Evolutionary conservation across 2,888 invertebrate genomes (phyloP), one percentile per base, ranked within the genome.

Genomic region (Resseliella maxima): DNA sequence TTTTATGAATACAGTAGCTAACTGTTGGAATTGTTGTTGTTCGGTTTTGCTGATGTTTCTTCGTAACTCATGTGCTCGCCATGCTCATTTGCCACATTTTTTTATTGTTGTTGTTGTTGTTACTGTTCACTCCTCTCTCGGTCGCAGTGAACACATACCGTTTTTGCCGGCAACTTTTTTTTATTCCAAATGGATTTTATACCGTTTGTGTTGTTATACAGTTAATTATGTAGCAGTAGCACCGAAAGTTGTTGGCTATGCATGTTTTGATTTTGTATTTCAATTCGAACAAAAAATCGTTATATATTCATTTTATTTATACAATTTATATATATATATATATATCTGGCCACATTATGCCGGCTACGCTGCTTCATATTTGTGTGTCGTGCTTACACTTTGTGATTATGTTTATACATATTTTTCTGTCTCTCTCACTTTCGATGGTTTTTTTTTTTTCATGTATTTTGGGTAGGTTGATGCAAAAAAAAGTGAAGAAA

Each of bases 201-300:
- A 35, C 72, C 31, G 27, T 27, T 27, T 72, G 27, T 72, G 27
- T 27, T 72, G 72, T 35, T 72, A 72, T 72, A 31, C 72, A 5
- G 72, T 72, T 72, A 72, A 72, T 72, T 72, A 72, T 72, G 31
- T 72, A 31, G n/a, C n/a, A n/a, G n/a, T n/a, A n/a, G 31, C 72
- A 15, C 72, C 72, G 35, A 72, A 72, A 72, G 72, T 31, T 35
- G 72, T 72, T 72, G 72, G 72, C 72, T 35, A 72, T 72, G 72
- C 72, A 72, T 35, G 72, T 72, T 72, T 72, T 72, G 72, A 72
- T 72, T 72, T 72, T 35, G 59, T 59, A 59, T 59, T 8, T 59
- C 46, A 18, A 50, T 59, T 59, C 59, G 24, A 72, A 72, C 5
- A 12, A 5, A 59, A 72, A 31, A 27, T 1, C 72, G 31, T 72